Evolutionary conservation across 2,888 invertebrate species (phyloP).

Genomic region (Leucozona laternaria): DNA sequence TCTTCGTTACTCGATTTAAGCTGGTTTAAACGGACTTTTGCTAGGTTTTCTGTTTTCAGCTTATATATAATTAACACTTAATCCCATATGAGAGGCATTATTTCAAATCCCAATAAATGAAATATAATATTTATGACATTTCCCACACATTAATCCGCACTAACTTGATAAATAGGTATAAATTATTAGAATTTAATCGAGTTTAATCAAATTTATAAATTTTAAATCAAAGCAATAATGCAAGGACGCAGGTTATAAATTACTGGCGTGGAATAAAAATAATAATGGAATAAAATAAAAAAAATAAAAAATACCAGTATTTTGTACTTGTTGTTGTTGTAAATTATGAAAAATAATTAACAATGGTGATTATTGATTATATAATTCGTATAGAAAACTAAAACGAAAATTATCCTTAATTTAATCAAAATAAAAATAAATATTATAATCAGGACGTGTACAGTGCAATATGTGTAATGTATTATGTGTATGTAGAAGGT

Average conservation of each 20-base stretch:
- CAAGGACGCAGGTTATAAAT: not conserved
- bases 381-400: not conserved
- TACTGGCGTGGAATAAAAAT: not conserved
- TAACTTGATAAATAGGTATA: not conserved
- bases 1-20: too few species aligned
- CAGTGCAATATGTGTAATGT: not conserved
- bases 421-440: conserved; percentile 32
- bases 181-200: not conserved
- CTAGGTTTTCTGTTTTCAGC: too few species aligned
- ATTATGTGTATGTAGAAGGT: not conserved
- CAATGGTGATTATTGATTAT: conserved; percentile 4
- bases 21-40: too few species aligned
- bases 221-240: too few species aligned
- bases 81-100: too few species aligned
- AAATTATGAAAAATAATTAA: conserved; percentile 11
- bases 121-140: not conserved
- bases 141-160: not conserved
- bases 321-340: not conserved
- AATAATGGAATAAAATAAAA: not conserved
- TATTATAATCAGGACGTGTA: not conserved
- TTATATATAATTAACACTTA: too few species aligned
- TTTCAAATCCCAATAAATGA: not conserved
- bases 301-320: not conserved
- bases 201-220: not conserved
- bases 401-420: conserved; percentile 9